Evolutionary conservation across 2,113 vertebrate species (phyloP).

Genomic region (Physeter macrocephalus): DNA sequence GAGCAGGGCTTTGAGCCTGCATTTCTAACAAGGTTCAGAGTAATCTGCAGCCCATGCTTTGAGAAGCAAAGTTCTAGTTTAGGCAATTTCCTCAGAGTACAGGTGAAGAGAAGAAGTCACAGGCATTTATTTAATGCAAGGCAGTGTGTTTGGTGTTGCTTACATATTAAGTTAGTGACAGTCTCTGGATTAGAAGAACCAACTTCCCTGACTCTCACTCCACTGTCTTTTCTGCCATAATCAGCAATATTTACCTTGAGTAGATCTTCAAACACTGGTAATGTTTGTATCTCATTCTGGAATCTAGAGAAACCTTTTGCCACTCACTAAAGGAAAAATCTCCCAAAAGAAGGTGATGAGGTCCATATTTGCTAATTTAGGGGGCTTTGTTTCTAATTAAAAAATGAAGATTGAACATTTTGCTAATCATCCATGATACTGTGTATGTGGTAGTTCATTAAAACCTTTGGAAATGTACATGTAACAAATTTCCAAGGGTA

Average conservation of each 20-base stretch:
- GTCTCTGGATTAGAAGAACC: background rate
- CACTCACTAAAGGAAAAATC: background rate
- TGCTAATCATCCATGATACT: background rate
- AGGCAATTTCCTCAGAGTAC: background rate
- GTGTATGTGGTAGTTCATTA: background rate
- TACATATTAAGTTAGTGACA: background rate
- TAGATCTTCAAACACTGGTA: background rate
- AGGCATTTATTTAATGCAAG: background rate
- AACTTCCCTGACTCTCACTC: background rate
- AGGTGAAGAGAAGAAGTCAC: background rate
- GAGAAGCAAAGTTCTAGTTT: background rate
- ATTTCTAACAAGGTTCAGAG: background rate
- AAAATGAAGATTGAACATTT: background rate
- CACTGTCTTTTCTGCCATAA: background rate
- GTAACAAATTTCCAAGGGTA: background rate
- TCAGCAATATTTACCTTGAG: background rate
- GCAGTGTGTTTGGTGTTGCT: background rate
- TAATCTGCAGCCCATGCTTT: background rate
- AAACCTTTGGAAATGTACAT: background rate
- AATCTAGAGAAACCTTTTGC: background rate
- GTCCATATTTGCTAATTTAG: background rate
- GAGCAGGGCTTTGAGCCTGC: background rate
- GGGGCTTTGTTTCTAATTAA: background rate
- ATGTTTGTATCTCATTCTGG: background rate
- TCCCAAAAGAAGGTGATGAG: background rate